These are phyloP conservation scores for Uromys caudimaculatus DNA, from an alignment of 2,797 vertebrate genomes.

Conservation along the genomic window DNA sequence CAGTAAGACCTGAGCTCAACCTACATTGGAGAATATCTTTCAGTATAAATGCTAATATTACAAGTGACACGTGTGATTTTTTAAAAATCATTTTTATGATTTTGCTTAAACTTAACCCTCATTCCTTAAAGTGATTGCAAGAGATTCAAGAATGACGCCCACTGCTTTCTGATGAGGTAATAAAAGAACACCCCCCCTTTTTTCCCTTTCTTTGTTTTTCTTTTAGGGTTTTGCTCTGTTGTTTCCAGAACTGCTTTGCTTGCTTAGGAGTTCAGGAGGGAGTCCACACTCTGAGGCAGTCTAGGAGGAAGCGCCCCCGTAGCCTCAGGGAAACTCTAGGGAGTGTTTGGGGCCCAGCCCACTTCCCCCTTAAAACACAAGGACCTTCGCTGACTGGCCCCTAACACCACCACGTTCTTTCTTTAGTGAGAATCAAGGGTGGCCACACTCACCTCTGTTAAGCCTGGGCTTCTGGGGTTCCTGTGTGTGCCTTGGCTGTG, in stretches of 20 bases:
- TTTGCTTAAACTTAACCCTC: constrained; percentile 68
- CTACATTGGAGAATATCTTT: constrained; percentile 46
- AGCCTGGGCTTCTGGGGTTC: not conserved
- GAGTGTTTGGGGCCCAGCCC: not conserved
- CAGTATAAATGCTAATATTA: constrained; percentile 58
- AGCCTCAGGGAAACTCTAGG: constrained; percentile 5
- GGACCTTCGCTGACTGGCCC: not conserved
- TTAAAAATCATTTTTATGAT: constrained; percentile 68
- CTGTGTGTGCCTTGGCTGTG: not conserved
- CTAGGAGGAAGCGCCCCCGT: not conserved
- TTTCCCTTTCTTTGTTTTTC: not conserved
- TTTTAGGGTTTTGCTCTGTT: not conserved
- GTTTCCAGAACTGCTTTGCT: constrained; percentile 30
- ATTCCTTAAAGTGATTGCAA: constrained; percentile 67
- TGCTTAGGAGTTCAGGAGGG: not conserved
- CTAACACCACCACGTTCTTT: not conserved
- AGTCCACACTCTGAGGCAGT: not conserved
- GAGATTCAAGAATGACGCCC: constrained; percentile 55
- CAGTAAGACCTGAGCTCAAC: not conserved
- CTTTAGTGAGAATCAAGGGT: not conserved
- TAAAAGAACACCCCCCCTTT: constrained; percentile 36
- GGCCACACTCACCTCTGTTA: not conserved
- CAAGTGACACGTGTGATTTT: constrained; percentile 47
- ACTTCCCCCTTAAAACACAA: not conserved
- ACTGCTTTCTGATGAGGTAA: constrained; percentile 72